Evolutionary conservation across 2,113 vertebrate genomes (phyloP).

Genomic region (Ictalurus punctatus): DNA sequence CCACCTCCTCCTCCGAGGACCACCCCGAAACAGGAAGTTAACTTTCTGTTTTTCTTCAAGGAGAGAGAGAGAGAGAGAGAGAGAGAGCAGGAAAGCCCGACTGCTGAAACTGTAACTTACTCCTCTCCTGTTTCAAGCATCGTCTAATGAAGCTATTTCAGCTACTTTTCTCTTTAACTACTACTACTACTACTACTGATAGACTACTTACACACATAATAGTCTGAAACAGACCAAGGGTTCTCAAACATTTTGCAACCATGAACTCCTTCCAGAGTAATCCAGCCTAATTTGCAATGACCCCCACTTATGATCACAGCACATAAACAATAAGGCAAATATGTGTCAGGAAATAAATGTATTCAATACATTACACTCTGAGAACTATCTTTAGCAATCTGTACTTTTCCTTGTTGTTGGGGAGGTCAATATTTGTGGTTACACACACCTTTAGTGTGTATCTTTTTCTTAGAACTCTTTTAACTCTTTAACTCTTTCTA

Average conservation of each 20-base stretch:
- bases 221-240: background rate
- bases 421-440: background rate
- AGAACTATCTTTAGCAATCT: background rate
- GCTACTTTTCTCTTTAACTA: conserved; percentile 1
- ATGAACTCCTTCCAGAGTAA: background rate
- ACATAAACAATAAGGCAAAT: background rate
- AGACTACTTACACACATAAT: background rate
- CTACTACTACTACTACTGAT: background rate
- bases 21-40: conserved; percentile 86
- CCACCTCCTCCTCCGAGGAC: conserved; percentile 64
- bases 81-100: background rate
- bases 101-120: conserved; percentile 16
- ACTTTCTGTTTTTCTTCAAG: conserved; percentile 80
- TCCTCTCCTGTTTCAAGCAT: conserved; percentile 20
- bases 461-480: background rate
- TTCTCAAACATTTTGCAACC: background rate
- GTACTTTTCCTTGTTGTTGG: background rate
- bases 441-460: background rate
- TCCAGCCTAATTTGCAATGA: too few species aligned
- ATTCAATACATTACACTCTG: background rate
- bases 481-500: background rate
- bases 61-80: conserved; percentile 31
- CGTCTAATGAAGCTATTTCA: background rate
- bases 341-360: background rate
- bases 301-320: background rate